A percentile compares a stretch with the other conserved stretches of the same genome.
These are phyloP conservation scores for Pseudoips prasinana DNA, from an alignment of 2,888 invertebrate species.

Conservation along the genomic window DNA sequence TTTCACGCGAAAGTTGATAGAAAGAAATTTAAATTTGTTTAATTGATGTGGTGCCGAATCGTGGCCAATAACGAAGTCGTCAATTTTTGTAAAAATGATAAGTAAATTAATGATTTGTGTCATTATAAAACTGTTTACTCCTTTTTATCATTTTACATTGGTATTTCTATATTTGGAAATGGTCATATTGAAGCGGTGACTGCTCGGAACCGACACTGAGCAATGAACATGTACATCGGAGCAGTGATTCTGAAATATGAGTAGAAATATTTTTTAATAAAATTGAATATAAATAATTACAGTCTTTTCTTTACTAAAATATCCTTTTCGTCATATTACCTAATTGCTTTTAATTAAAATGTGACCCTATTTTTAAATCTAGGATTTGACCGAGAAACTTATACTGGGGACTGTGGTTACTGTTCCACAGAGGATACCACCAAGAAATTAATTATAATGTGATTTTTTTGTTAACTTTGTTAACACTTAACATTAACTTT, in stretches of 20 bases:
- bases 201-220: conserved; percentile 42
- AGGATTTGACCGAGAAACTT: no score
- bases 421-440: no score
- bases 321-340: not conserved
- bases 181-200: conserved; percentile 50
- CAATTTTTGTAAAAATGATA: conserved; percentile 52
- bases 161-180: conserved; percentile 60
- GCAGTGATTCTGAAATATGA: conserved; percentile 68
- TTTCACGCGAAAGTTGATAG: no score
- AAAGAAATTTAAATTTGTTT: no score
- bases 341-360: no score
- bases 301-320: conserved; percentile 27
- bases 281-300: conserved; percentile 59
- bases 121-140: conserved; percentile 51
- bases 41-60: no score
- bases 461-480: no score
- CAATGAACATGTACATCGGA: conserved; percentile 41
- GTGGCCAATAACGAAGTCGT: conserved; percentile 47
- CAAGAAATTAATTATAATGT: no score
- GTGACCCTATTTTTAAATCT: no score
- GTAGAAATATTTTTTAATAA: conserved; percentile 74
- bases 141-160: conserved; percentile 68
- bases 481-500: no score
- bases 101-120: conserved; percentile 42
- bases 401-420: no score